Base-by-base conservation (phyloP, 2,113 vertebrate species). In the human region DNA sequence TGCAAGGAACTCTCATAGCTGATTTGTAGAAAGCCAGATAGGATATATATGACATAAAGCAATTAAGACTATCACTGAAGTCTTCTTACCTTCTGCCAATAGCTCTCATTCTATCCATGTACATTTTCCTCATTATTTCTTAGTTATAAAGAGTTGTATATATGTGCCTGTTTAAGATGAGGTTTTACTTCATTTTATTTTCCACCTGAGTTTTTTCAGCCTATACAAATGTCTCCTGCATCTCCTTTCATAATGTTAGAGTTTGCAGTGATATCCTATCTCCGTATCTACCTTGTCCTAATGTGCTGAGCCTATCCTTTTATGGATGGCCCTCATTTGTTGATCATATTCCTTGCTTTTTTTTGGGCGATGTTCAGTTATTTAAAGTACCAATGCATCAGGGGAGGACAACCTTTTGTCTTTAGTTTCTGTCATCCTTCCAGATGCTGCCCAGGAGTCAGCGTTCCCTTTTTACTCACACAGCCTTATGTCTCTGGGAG, bases 141-240 rank as follows among this genome's bases (percentile, higher is more conserved):
- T 76, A 55, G 32, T 17, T 3, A n/a, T 50, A n/a, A 59, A 80
- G 35, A 59, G 11, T 68, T 87, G 17, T 5, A 78, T n/a, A 23
- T 75, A 48, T 59, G 81, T 87, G 25, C 9, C 17, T 85, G n/a
- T 64, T 78, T n/a, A 86, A 57, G 48, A 86, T 35, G 82, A 92
- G 50, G 10, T 55, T 10, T 43, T 32, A 38, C 3, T 91, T 84
- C 9, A 0, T 61, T 89, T 97, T 86, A 22, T 86, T 95, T 94
- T 92, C 43, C 57, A 94, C 0, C 2, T 35, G 40, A 43, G 1
- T 45, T 32, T 88, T 92, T 86, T 66, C 52, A 95, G 4, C 17
- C 50, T 55, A 32, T 40, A 18, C 18, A n/a, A 22, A 48, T 50
- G 0, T 82, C n/a, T 79, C 45, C 55, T 40, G n/a, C n/a, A 73